A percentile compares a stretch with the other conserved stretches of the same genome.
Evolutionary conservation across 2,888 invertebrate species (phyloP).

Genomic region (Thymelicus sylvestris): DNA sequence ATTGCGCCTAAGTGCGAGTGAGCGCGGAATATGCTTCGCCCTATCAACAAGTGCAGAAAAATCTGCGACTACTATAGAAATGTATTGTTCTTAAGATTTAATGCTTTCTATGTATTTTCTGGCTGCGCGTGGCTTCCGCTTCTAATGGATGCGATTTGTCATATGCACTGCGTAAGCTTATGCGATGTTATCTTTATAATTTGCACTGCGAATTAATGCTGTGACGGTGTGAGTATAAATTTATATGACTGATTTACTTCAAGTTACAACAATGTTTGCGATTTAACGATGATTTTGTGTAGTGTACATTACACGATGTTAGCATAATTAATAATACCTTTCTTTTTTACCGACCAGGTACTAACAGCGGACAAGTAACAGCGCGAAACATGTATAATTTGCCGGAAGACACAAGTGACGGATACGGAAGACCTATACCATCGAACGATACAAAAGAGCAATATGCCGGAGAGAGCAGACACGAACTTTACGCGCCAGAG

Average conservation of each 20-base stretch:
- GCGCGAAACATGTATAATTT: neutral
- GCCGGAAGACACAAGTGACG: neutral
- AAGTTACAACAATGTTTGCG: no score
- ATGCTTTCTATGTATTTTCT: neutral
- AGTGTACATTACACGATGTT: no score
- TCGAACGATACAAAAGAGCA: neutral
- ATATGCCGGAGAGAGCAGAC: neutral
- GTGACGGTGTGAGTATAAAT: no score
- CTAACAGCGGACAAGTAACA: neutral
- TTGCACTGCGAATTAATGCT: neutral
- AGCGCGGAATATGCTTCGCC: no score
- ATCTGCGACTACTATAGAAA: no score
- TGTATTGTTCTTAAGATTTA: no score
- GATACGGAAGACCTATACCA: neutral
- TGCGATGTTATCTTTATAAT: neutral
- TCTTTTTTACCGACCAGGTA: neutral
- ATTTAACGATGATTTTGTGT: no score
- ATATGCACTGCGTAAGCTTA: neutral
- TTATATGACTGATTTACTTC: no score
- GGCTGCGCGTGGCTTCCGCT: neutral
- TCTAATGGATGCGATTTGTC: neutral
- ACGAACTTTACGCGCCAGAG: neutral
- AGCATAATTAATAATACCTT: no score
- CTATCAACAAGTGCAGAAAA: no score
- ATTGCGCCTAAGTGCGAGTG: no score